These are phyloP conservation scores for Eucera pruinosa DNA, from an alignment of 2,888 invertebrate species.

Conservation along the genomic window DNA sequence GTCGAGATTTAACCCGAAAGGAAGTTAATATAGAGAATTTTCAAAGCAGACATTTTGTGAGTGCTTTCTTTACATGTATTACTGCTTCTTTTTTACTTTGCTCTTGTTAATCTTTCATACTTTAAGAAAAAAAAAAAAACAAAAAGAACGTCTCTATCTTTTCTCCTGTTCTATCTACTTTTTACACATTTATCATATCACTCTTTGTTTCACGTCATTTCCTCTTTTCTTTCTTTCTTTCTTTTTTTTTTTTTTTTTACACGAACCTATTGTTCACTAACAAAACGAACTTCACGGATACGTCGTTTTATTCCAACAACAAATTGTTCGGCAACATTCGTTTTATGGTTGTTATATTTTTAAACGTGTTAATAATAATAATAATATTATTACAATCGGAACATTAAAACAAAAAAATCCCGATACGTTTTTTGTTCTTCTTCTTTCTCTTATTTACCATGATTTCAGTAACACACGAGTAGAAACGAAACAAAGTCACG, in stretches of 20 bases:
- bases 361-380: conserved; percentile 47
- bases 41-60: conserved; percentile 57
- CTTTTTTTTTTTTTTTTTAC: conserved; percentile 18
- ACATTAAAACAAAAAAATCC: conserved; percentile 36
- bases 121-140: too few species aligned
- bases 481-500: not conserved
- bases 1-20: conserved; percentile 57
- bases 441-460: conserved; percentile 15
- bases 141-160: not conserved
- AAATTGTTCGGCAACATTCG: conserved; percentile 35
- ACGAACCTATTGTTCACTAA: conserved; percentile 16
- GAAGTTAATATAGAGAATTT: conserved; percentile 64
- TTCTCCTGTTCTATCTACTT: conserved; percentile 16
- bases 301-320: conserved; percentile 27
- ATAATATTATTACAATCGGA: conserved; percentile 25
- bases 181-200: conserved; percentile 14
- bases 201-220: conserved; percentile 9
- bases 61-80: conserved; percentile 58
- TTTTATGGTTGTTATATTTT: conserved; percentile 44
- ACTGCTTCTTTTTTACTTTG: conserved; percentile 40
- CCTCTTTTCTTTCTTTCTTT: conserved; percentile 4
- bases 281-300: not conserved
- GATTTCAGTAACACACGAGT: conserved; percentile 11
- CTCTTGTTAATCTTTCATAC: conserved; percentile 8
- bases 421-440: conserved; percentile 16